Evolutionary conservation across 2,888 invertebrate genomes (phyloP).

Genomic region (Chalcis sispes): DNA sequence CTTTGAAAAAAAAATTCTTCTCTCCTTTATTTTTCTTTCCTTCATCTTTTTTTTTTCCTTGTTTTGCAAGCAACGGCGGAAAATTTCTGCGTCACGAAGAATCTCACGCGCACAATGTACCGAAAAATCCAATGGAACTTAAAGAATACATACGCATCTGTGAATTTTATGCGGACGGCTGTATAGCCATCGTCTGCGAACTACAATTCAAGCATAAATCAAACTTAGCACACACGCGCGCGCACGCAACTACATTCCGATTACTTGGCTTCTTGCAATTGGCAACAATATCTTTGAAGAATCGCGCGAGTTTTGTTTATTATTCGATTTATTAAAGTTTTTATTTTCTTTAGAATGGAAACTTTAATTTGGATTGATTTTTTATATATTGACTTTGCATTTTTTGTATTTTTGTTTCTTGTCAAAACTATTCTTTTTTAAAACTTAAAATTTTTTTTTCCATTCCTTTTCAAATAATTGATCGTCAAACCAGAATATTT

Average conservation of each 20-base stretch:
- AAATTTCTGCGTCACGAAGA: constrained; percentile 7
- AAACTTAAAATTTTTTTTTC: too few relatives aligned
- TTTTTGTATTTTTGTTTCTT: too few relatives aligned
- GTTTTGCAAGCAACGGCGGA: not conserved
- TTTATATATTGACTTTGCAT: too few relatives aligned
- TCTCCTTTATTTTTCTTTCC: not conserved
- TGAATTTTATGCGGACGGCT: not conserved
- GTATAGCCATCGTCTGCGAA: constrained; percentile 3
- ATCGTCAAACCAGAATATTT: too few relatives aligned
- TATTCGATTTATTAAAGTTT: constrained; percentile 19
- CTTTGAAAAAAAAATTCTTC: too few relatives aligned
- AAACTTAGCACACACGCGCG: constrained; percentile 8
- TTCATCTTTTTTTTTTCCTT: not conserved
- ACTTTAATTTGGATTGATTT: not conserved
- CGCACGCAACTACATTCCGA: constrained; percentile 49
- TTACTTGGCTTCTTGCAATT: constrained; percentile 24
- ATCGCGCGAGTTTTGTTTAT: constrained; percentile 14
- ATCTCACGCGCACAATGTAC: constrained; percentile 50
- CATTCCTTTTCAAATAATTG: too few relatives aligned
- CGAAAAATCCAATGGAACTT: constrained; percentile 18
- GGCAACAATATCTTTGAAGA: not conserved
- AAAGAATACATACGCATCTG: constrained; percentile 9
- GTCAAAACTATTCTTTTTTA: too few relatives aligned
- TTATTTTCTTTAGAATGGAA: not conserved
- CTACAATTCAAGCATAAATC: constrained; percentile 7